These are phyloP conservation scores for Chaenodraco wilsoni DNA, from an alignment of 2,797 vertebrate genomes.

Conservation along the genomic window DNA sequence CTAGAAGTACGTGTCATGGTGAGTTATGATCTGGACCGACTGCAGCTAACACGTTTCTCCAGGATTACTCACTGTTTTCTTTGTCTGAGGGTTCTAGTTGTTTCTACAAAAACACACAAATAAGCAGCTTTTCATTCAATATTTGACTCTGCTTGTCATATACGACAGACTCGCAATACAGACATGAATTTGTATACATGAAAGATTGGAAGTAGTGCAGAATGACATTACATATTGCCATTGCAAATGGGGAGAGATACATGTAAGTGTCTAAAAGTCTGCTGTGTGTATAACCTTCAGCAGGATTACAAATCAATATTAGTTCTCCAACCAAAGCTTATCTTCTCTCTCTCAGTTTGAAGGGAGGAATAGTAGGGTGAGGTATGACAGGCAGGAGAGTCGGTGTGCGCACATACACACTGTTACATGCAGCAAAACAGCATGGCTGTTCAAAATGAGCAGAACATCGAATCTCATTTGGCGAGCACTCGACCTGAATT, in stretches of 20 bases:
- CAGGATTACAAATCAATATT: constrained; percentile 66
- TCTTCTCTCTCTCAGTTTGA: constrained; percentile 58
- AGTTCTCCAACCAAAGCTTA: constrained; percentile 58
- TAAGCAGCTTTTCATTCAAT: background rate
- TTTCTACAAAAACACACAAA: constrained; percentile 7
- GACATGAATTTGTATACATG: constrained; percentile 28
- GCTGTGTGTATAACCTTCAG: constrained; percentile 56
- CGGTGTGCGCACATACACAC: background rate
- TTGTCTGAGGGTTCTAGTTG: background rate
- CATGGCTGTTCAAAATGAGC: constrained; percentile 48
- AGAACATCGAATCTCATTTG: constrained; percentile 60
- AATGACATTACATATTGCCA: constrained; percentile 57
- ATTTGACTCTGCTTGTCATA: background rate
- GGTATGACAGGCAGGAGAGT: constrained; percentile 45
- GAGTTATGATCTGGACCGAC: constrained; percentile 24
- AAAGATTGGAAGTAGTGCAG: constrained; percentile 50
- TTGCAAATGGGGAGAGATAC: constrained; percentile 51
- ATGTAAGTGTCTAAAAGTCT: constrained; percentile 55
- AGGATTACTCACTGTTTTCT: background rate
- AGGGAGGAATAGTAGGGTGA: constrained; percentile 56
- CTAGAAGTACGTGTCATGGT: background rate
- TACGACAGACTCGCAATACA: background rate
- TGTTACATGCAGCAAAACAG: background rate
- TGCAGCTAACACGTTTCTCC: background rate
- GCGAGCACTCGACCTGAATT: constrained; percentile 54